Evolutionary conservation across 35 echinoderm and acorn worm species (phyloP).

Genomic region (Nesometra sesokonis): DNA sequence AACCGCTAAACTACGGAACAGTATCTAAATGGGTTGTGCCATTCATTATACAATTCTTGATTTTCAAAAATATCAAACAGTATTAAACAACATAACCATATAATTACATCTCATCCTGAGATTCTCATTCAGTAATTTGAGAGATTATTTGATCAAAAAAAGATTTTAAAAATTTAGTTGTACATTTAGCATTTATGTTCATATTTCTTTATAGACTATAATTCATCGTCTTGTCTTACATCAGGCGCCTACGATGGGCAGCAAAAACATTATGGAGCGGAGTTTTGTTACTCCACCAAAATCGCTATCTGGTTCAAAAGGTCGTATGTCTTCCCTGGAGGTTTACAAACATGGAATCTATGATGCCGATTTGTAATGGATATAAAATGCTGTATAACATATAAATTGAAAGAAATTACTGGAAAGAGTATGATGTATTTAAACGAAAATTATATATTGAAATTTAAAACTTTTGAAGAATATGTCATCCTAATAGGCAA

Average conservation of each 20-base stretch:
- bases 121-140: background rate
- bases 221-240: background rate
- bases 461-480: background rate
- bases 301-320: background rate
- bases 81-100: background rate
- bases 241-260: background rate
- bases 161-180: background rate
- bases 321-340: background rate
- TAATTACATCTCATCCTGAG: background rate
- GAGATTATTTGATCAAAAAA: background rate
- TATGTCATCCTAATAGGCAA: background rate
- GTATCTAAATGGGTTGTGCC: no score
- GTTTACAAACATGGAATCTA: background rate
- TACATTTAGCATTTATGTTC: background rate
- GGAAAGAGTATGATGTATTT: background rate
- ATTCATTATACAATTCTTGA: background rate
- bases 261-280: background rate
- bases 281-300: background rate
- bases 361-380: background rate
- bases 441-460: background rate
- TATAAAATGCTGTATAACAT: background rate
- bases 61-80: background rate
- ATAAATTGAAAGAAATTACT: background rate
- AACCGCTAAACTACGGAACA: no score
- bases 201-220: background rate